Conservation (phyloP, 1,140 invertebrate genomes). For the Thrips palmi region DNA sequence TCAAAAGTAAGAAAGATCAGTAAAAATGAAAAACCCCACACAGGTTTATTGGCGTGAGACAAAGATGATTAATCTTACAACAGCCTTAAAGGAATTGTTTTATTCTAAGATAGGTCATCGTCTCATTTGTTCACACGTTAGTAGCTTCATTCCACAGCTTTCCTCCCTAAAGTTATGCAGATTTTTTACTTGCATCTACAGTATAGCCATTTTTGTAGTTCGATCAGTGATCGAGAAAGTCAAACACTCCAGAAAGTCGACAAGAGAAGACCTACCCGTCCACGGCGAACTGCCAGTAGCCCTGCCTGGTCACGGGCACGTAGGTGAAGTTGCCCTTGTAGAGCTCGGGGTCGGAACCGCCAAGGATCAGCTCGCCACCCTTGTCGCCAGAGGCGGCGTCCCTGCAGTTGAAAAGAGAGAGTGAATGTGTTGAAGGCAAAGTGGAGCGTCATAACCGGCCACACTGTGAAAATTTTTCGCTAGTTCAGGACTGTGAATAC, state of each 20-base stretch:
- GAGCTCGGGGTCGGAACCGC: slow-evolving; percentile 8
- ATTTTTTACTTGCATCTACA: neutral
- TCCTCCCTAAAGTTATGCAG: slow-evolving; percentile 1
- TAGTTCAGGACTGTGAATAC: no score
- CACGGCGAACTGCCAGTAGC: slow-evolving; percentile 25
- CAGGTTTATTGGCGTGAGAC: no score
- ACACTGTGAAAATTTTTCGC: no score
- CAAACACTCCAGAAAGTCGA: neutral
- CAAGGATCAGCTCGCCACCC: slow-evolving; percentile 14
- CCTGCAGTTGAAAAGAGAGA: no score
- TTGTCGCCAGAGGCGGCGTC: slow-evolving; percentile 1
- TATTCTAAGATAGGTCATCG: no score
- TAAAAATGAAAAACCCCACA: no score
- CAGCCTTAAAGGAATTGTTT: no score
- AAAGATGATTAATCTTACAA: no score
- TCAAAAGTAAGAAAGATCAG: neutral
- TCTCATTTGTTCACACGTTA: neutral
- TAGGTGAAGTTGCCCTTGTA: slow-evolving; percentile 18
- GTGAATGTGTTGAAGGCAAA: no score
- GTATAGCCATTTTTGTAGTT: no score
- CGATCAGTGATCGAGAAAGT: neutral
- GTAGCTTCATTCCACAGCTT: neutral
- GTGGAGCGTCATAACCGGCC: no score
- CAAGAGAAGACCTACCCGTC: slow-evolving; percentile 9
- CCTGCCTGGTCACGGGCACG: slow-evolving; percentile 19